These are phyloP conservation scores for Agrotis puta DNA, from an alignment of 2,888 invertebrate genomes.

Conservation along the genomic window DNA sequence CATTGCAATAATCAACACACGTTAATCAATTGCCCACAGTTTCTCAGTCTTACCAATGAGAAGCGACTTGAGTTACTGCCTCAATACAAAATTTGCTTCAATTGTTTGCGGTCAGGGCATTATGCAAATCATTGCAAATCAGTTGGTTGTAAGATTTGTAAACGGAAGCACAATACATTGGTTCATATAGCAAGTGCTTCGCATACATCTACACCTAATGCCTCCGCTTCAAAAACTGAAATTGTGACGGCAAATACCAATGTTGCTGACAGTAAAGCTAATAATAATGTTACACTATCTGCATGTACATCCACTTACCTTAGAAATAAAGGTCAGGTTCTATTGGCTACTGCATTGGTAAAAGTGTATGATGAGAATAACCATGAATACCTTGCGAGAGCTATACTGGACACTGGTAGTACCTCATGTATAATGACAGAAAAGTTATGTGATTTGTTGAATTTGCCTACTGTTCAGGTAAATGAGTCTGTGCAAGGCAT, in stretches of 20 bases:
- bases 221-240: not conserved
- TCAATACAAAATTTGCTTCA: slow-evolving; percentile 1
- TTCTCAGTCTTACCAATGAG: slow-evolving; percentile 1
- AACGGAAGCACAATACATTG: not conserved
- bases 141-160: not conserved
- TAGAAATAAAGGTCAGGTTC: slow-evolving; percentile 1
- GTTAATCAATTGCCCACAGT: not conserved
- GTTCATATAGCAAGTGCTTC: not conserved
- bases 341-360: slow-evolving; percentile 1
- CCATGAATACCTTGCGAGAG: not conserved
- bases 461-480: slow-evolving; percentile 6
- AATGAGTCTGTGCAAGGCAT: slow-evolving; percentile 3
- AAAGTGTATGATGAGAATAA: slow-evolving; percentile 1
- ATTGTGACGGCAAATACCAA: no score
- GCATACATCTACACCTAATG: not conserved
- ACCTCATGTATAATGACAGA: slow-evolving; percentile 32
- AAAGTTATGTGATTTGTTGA: slow-evolving; percentile 14
- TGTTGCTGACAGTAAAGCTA: not conserved
- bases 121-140: not conserved
- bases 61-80: not conserved
- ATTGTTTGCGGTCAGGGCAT: not conserved
- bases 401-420: slow-evolving; percentile 11
- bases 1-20: not conserved
- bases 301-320: not conserved
- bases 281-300: not conserved